phyloP scores from a whole-genome alignment of 2,797 vertebrate species.

The Monodelphis domestica region DNA sequence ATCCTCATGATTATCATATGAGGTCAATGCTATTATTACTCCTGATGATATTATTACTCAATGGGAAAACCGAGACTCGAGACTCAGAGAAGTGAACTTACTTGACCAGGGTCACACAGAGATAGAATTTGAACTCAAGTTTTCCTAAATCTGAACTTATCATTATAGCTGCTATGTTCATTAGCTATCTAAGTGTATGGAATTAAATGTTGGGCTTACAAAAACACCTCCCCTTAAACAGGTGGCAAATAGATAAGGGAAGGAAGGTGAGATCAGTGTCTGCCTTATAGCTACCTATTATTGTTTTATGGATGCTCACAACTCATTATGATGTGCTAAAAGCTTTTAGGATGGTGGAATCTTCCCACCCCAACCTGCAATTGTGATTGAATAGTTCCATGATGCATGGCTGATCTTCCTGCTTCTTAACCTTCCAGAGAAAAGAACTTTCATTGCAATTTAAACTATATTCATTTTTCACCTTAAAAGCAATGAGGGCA shows the following conservation, averaged over 20 bases:
- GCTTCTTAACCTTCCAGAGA: conserved; percentile 11
- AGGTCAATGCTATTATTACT: not conserved
- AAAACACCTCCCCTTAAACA: not conserved
- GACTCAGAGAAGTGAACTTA: not conserved
- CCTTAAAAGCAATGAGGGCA: conserved; percentile 29
- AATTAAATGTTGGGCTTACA: not conserved
- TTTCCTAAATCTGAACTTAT: not conserved
- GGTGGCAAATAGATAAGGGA: not conserved
- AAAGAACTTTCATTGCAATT: conserved; percentile 40
- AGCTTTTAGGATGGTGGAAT: not conserved
- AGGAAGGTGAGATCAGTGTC: conserved; percentile 24
- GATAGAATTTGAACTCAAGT: not conserved
- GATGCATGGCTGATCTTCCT: not conserved
- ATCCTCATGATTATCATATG: not conserved
- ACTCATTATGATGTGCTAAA: not conserved
- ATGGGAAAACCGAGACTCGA: not conserved
- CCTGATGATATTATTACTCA: not conserved
- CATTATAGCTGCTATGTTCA: not conserved
- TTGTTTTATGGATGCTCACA: no score
- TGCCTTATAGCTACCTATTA: not conserved
- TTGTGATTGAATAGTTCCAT: not conserved
- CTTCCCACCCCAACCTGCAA: not conserved
- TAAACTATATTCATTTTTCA: conserved; percentile 4
- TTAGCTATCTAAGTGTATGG: not conserved
- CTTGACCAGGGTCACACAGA: not conserved